Conservation (phyloP, 2,797 vertebrate species). For the Sarcoramphus papa region DNA sequence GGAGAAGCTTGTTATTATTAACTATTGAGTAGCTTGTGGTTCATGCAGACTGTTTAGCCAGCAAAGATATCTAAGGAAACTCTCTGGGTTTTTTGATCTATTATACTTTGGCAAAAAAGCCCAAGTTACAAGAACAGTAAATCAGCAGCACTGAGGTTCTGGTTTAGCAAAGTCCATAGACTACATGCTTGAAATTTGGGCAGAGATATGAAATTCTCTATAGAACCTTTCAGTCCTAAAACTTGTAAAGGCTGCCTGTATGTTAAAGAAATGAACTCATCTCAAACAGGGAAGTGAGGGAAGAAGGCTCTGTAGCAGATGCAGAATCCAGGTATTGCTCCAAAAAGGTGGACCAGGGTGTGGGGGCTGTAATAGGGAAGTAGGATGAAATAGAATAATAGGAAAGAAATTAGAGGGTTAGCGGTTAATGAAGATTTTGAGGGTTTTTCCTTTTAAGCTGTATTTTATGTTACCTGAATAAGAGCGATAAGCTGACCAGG, state of each 20-base stretch:
- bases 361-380: neutral
- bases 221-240: neutral
- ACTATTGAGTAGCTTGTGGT: slow-evolving; percentile 25
- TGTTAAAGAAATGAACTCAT: neutral
- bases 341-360: neutral
- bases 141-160: neutral
- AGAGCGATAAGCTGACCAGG: neutral
- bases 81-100: neutral
- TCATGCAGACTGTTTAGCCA: neutral
- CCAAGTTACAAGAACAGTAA: neutral
- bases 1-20: slow-evolving; percentile 41
- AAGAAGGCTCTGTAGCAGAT: neutral
- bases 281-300: neutral
- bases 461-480: neutral
- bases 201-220: neutral
- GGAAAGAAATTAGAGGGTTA: neutral
- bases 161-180: neutral
- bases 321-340: neutral
- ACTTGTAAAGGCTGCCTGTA: neutral
- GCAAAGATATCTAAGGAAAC: neutral
- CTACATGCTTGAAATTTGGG: neutral
- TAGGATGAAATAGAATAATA: neutral
- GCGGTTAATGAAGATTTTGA: neutral
- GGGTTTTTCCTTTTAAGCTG: neutral
- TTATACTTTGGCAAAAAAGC: neutral